Base-by-base conservation (phyloP, 1,140 invertebrate species). In the Saccostrea glomerata region DNA sequence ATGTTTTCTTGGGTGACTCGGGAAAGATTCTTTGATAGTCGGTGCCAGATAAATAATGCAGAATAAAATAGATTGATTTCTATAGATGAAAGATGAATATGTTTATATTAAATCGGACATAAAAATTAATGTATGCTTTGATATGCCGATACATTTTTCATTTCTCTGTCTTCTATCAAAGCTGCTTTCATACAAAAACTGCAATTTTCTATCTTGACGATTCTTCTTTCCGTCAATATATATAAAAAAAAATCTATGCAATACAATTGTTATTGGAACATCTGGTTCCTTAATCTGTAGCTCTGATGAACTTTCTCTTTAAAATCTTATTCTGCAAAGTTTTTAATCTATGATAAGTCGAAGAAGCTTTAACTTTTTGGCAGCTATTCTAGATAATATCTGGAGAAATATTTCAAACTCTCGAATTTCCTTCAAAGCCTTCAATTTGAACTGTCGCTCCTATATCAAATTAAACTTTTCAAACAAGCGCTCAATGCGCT, bases 1-100 rank as follows among this genome's bases (percentile, higher is more conserved):
- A 73, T 73, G 70, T 73, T 73, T 73, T 73, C 70, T 73, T 73
- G 70, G 23, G n/a, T 73, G 70, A 25, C 70, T 73, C 70, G 70
- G 2, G 30, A 25, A n/a, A 73, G 70, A 73, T 25, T 73, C 70
- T 73, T 73, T 73, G 70, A 73, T 73, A 73, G 23, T 36, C 70
- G 70, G 30, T 25, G 70, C 23, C 70, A 73, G 70, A 73, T 73
- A 73, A 73, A 73, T 73, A 73, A 73, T 73, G 70, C 70, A 73
- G 70, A 73, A 73, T 73, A 73, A 73, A 73, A 73, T 36, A 73
- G 70, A 73, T 73, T 73, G 70, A 73, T 73, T 73, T 73, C 70
- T 73, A 73, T 30, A 73, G 70, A 73, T 73, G 70, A 73, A 73
- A 73, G 70, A 73, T 73, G 70, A 30, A 73, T 25, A 73, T 73